Conservation (phyloP, 1,140 invertebrate species). For the Ostrea edulis region DNA sequence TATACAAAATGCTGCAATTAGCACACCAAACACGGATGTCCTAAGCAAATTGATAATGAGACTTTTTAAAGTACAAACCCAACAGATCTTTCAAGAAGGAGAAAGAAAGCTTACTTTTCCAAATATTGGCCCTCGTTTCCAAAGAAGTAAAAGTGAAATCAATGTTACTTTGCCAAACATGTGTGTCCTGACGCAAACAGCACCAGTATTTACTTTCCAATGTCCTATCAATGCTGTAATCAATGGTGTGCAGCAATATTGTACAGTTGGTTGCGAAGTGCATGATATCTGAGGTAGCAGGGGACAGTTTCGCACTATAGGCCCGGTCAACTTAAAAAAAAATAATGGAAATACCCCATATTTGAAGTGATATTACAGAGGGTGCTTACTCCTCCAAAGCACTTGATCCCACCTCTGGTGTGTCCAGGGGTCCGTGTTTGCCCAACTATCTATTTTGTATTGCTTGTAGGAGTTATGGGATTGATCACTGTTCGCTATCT, state of each 20-base stretch:
- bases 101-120: conserved; percentile 7
- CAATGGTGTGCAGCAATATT: conserved; percentile 33
- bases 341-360: too few relatives aligned
- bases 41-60: conserved; percentile 36
- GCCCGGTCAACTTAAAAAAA: too few relatives aligned
- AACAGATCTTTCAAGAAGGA: conserved; percentile 19
- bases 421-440: too few relatives aligned
- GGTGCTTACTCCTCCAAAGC: too few relatives aligned
- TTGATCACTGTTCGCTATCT: neutral
- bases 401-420: too few relatives aligned
- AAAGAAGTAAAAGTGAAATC: conserved; percentile 4
- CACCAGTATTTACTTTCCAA: conserved; percentile 21
- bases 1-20: neutral
- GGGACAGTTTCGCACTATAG: too few relatives aligned
- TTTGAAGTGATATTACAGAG: too few relatives aligned
- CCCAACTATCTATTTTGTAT: too few relatives aligned
- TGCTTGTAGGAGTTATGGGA: too few relatives aligned
- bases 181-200: conserved; percentile 19
- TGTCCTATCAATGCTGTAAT: conserved; percentile 31
- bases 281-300: conserved; percentile 19
- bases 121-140: conserved; percentile 8
- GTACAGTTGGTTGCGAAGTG: conserved; percentile 18
- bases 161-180: neutral
- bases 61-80: conserved; percentile 35
- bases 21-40: conserved; percentile 1